phyloP scores from a whole-genome alignment of 2,113 vertebrate genomes.

The Paracanthobrama guichenoti region DNA sequence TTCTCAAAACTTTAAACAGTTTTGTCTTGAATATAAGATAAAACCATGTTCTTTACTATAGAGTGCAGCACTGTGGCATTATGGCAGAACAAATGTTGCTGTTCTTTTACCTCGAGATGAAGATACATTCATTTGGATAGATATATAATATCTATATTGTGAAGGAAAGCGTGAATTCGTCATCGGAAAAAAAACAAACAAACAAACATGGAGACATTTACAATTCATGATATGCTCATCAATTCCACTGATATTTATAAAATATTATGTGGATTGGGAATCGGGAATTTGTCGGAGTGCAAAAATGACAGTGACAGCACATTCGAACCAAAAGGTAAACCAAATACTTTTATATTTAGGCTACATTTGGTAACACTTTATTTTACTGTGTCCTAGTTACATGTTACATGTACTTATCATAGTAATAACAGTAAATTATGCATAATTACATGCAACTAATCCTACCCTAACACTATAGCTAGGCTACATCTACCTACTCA shows the following conservation, averaged over 20 bases:
- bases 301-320: slow-evolving; percentile 50
- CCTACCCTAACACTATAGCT: no score
- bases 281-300: slow-evolving; percentile 72
- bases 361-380: neutral
- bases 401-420: no score
- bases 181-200: neutral
- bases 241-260: slow-evolving; percentile 74
- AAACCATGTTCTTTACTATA: neutral
- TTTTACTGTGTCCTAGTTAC: no score
- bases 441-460: no score
- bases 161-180: neutral
- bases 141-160: neutral
- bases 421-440: no score
- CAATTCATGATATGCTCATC: slow-evolving; percentile 67
- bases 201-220: slow-evolving; percentile 71
- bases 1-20: neutral
- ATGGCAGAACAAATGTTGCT: neutral
- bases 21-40: neutral
- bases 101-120: neutral
- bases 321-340: slow-evolving; percentile 67
- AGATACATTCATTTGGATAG: neutral
- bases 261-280: slow-evolving; percentile 72
- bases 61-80: neutral
- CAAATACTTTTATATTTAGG: neutral
- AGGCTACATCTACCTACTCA: no score